Percentiles rank a stretch among this genome's conserved stretches.
These are phyloP conservation scores for Hylaea fasciaria DNA, from an alignment of 2,888 invertebrate species.

Conservation along the genomic window DNA sequence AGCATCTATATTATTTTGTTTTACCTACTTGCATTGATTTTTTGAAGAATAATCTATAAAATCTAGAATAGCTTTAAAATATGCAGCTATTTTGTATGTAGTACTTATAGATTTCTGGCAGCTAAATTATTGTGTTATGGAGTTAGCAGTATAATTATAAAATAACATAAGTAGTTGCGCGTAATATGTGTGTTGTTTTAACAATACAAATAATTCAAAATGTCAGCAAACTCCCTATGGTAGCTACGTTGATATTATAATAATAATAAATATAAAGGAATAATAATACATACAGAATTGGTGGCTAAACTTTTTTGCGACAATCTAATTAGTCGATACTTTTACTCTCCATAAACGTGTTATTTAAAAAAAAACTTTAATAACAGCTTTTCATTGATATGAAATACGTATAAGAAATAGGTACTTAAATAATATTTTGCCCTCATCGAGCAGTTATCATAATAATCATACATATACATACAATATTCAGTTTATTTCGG, in stretches of 20 bases:
- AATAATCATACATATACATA: neutral
- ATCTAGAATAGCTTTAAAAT: too few relatives aligned
- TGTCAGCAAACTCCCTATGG: too few relatives aligned
- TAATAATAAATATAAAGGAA: too few relatives aligned
- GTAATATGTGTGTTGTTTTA: too few relatives aligned
- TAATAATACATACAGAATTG: neutral
- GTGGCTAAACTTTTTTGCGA: neutral
- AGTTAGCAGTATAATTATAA: too few relatives aligned
- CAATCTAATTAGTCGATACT: too few relatives aligned
- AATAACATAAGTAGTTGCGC: too few relatives aligned
- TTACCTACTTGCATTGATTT: too few relatives aligned
- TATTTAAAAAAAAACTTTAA: neutral
- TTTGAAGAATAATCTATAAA: too few relatives aligned
- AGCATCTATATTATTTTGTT: too few relatives aligned
- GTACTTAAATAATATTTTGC: constrained; percentile 6
- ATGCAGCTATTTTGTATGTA: neutral
- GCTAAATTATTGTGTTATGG: neutral
- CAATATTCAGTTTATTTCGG: constrained; percentile 41
- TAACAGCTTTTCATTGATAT: neutral
- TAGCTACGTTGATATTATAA: too few relatives aligned
- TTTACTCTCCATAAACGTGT: neutral
- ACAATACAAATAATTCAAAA: too few relatives aligned
- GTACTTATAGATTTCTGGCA: neutral
- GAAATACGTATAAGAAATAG: neutral
- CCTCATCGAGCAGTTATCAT: constrained; percentile 29